A percentile compares a stretch with the other conserved stretches of the same genome.
Evolutionary conservation across 2,113 vertebrate genomes (phyloP).

Genomic region (Myrmophylax atrothorax): DNA sequence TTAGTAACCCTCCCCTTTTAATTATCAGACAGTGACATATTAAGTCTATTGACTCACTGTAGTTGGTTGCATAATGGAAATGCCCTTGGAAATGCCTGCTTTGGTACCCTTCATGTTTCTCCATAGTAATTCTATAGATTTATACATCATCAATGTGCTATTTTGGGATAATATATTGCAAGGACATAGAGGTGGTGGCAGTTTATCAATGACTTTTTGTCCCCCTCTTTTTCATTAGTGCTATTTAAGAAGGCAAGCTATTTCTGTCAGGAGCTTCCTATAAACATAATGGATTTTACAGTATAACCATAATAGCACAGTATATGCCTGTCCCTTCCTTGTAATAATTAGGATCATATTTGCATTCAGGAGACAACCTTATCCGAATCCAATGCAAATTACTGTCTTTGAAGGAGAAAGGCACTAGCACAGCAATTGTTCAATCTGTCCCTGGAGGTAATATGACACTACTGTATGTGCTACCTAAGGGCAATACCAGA

Average conservation of each 20-base stretch:
- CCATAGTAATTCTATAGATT: slow-evolving; percentile 59
- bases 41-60: slow-evolving; percentile 21
- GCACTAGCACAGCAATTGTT: slow-evolving; percentile 44
- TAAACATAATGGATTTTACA: slow-evolving; percentile 60
- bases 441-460: slow-evolving; percentile 49
- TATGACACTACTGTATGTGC: not conserved
- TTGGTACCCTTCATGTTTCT: slow-evolving; percentile 40
- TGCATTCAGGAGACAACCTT: slow-evolving; percentile 66
- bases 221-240: slow-evolving; percentile 46
- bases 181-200: slow-evolving; percentile 34
- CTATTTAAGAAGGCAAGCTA: slow-evolving; percentile 40
- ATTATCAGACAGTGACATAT: slow-evolving; percentile 36
- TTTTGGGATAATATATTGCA: slow-evolving; percentile 57
- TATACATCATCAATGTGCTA: slow-evolving; percentile 28
- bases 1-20: slow-evolving; percentile 17
- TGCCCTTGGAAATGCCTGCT: slow-evolving; percentile 25
- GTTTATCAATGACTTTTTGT: slow-evolving; percentile 54
- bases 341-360: slow-evolving; percentile 71
- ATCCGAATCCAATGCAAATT: slow-evolving; percentile 72
- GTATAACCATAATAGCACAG: slow-evolving; percentile 17
- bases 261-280: slow-evolving; percentile 27
- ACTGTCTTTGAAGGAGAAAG: slow-evolving; percentile 38
- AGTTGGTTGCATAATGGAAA: slow-evolving; percentile 40
- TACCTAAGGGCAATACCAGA: not conserved
- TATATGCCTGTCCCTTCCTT: slow-evolving; percentile 41